Evolutionary conservation across 1,140 invertebrate genomes (phyloP).

Genomic region (Lepidostoma basale): DNA sequence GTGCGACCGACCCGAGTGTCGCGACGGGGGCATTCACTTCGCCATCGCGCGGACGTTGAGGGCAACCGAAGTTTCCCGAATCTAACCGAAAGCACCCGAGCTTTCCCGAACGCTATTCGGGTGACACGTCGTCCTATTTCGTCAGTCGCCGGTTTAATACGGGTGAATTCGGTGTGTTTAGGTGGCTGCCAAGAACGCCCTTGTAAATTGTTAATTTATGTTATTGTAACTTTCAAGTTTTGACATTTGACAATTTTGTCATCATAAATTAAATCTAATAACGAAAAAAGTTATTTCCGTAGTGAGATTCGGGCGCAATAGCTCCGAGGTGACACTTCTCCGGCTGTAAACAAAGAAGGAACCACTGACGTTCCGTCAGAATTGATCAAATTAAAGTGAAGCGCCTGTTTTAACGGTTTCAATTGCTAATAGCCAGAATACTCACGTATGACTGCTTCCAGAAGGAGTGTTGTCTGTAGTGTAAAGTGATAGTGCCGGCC

Average conservation of each 20-base stretch:
- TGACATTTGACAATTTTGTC: slow-evolving; percentile 7
- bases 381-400: slow-evolving; percentile 29
- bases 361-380: slow-evolving; percentile 18
- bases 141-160: slow-evolving; percentile 40
- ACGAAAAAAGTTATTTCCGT: too few relatives aligned
- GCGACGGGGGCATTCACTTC: slow-evolving; percentile 44
- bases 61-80: slow-evolving; percentile 27
- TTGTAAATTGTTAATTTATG: slow-evolving; percentile 26
- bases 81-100: slow-evolving; percentile 42
- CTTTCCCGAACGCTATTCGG: slow-evolving; percentile 40
- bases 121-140: slow-evolving; percentile 32
- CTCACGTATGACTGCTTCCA: background rate
- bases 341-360: slow-evolving; percentile 25
- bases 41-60: slow-evolving; percentile 44
- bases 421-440: slow-evolving; percentile 3
- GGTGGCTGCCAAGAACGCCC: slow-evolving; percentile 9
- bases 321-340: background rate
- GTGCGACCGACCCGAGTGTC: slow-evolving; percentile 23
- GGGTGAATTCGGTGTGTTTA: slow-evolving; percentile 21
- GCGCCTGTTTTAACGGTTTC: slow-evolving; percentile 19
- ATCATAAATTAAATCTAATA: too few relatives aligned
- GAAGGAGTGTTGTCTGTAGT: background rate
- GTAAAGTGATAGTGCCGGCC: slow-evolving; percentile 8
- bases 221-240: slow-evolving; percentile 28
- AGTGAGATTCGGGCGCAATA: too few relatives aligned